Evolutionary conservation across 2,888 invertebrate genomes (phyloP), one percentile per base, ranked within the genome.

Genomic region (Acleris emargana): DNA sequence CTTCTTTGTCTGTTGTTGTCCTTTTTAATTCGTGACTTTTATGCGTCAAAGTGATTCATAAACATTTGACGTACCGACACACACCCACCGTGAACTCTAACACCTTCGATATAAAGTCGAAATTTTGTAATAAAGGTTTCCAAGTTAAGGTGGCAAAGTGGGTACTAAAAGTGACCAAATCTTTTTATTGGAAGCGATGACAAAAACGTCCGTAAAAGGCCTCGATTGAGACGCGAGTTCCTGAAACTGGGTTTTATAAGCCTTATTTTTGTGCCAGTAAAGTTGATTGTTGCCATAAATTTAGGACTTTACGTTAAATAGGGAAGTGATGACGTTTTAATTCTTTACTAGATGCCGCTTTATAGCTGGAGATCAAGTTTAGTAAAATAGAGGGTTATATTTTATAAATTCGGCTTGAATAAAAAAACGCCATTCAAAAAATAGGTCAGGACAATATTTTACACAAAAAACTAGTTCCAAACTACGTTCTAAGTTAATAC

Each of bases 21-120:
- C 86, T 87, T 91, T 88, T 86, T 91, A 91, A 91, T 91, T 91
- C 89, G 82, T 89, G 80, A 88, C 86, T 89, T 89, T 89, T 89
- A 91, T 87, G 90, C 89, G 88, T 86, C 85, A 85, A 88, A 89
- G 86, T 91, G 91, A 91, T 81, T 91, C 90, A 91, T 73, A 74
- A 77, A 74, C 73, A 77, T 78, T 76, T 80, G 75, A 83, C 77
- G 76, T 71, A 72, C 70, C 71, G 69, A 72, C 72, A 51, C 60
- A 49, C 54, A 53, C 38, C 13, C 50, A 9, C 25, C n/a, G 20
- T 17, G 20, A n/a, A 53, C 20, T n/a, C 38, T 64, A 32, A 2
- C 20, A 17, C 13, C 5, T 16, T 22, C 2, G 0, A n/a, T 13
- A 18, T 58, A 58, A 58, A 54, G 50, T 38, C 16, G 4, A 42